phyloP scores from a whole-genome alignment of 1,140 invertebrate genomes.

The Drosophila bipectinata region DNA sequence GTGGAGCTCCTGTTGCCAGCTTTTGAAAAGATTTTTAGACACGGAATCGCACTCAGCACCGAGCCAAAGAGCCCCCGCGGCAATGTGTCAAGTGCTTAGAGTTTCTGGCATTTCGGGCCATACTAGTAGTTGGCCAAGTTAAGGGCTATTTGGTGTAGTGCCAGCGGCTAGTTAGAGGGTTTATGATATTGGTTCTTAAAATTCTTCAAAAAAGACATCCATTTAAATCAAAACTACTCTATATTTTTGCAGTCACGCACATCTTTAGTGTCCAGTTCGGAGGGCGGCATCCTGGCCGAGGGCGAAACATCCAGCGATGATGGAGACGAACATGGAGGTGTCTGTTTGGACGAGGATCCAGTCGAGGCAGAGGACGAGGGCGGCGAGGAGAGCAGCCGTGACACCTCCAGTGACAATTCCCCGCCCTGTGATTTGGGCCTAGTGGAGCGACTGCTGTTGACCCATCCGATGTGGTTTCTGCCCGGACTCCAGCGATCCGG shows the following conservation, averaged over 20 bases:
- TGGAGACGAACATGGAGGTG: neutral
- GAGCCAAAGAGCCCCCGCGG: conserved; percentile 31
- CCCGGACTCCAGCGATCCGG: conserved; percentile 96
- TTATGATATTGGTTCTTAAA: too few species aligned
- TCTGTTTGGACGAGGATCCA: conserved; percentile 4
- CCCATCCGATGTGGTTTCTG: conserved; percentile 97
- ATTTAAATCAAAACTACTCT: neutral
- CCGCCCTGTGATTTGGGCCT: conserved; percentile 91
- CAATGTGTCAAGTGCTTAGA: conserved; percentile 62
- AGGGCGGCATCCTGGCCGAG: conserved; percentile 83
- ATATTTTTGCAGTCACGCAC: conserved; percentile 75
- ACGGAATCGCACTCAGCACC: conserved; percentile 69
- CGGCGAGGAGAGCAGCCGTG: conserved; percentile 62
- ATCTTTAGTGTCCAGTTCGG: conserved; percentile 82
- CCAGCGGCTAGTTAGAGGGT: neutral
- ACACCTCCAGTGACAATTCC: conserved; percentile 73
- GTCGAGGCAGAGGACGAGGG: conserved; percentile 35
- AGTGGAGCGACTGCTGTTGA: conserved; percentile 93
- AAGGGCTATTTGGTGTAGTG: neutral
- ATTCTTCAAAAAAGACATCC: neutral
- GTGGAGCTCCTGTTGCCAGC: conserved; percentile 22
- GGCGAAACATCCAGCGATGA: conserved; percentile 83
- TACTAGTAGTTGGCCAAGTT: conserved; percentile 43
- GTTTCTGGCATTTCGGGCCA: neutral
- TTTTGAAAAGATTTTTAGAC: conserved; percentile 33